Evolutionary conservation across 2,888 invertebrate genomes (phyloP).

Genomic region (Cepaea hortensis): DNA sequence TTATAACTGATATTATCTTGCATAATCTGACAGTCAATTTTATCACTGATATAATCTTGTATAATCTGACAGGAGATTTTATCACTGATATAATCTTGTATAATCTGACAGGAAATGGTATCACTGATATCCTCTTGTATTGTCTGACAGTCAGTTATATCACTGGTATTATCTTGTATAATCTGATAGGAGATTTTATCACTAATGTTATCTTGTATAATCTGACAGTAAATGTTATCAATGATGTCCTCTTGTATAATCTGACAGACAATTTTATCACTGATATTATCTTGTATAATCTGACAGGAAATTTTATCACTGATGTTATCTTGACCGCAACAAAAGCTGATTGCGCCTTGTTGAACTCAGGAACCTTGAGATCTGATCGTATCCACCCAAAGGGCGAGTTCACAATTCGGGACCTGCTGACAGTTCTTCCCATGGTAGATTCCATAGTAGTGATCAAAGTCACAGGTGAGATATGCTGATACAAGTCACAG

Average conservation of each 20-base stretch:
- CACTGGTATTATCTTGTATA: neutral
- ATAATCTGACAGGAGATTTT: too few species aligned
- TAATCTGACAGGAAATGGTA: neutral
- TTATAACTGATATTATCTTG: too few species aligned
- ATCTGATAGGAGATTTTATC: constrained; percentile 79
- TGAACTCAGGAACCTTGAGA: constrained; percentile 91
- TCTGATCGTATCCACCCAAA: constrained; percentile 87
- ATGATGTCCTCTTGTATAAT: neutral
- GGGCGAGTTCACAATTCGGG: constrained; percentile 89
- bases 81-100: too few species aligned
- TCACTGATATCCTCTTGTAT: neutral
- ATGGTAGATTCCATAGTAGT: constrained; percentile 90
- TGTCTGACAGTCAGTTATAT: neutral
- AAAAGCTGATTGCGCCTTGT: constrained; percentile 88
- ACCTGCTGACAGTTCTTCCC: constrained; percentile 88
- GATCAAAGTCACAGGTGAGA: constrained; percentile 83
- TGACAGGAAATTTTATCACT: constrained; percentile 79
- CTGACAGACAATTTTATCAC: neutral
- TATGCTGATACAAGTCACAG: neutral
- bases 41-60: too few species aligned
- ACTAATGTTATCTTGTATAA: constrained; percentile 80
- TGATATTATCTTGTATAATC: neutral
- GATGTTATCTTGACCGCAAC: constrained; percentile 84
- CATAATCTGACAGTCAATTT: too few species aligned
- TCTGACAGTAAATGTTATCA: too few species aligned